Base-by-base conservation (phyloP, 2,797 vertebrate species). In the Crocodylus rhombifer region DNA sequence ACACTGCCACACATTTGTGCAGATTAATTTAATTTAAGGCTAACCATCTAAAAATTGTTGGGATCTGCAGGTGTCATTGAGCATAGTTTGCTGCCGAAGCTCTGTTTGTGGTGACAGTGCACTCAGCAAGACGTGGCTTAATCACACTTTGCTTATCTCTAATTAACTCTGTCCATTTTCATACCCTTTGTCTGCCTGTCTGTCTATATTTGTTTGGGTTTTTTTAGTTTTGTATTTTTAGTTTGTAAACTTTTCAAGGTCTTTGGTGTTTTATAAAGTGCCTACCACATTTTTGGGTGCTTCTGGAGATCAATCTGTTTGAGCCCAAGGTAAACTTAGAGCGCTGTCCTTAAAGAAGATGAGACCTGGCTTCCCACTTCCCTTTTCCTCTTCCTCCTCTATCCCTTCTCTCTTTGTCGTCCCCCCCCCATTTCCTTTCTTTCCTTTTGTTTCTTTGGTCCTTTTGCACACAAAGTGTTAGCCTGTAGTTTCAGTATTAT, bases 291-390 rank as follows among this genome's bases (percentile, higher is more conserved):
- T 57, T 91, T 8, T 80, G 57, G 28, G 28, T 4, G 10, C 9
- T 82, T 85, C 87, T 73, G 5, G 6, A 86, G 14, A 33, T 82
- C 36, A 4, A n/a, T 78, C 55, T 87, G 26, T 65, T 16, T 16
- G 15, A 65, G 63, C 28, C 28, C n/a, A 16, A 17, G 64, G n/a
- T n/a, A 30, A 84, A 13, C 23, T 10, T 89, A 17, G 77, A 82
- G 76, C 84, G 58, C 18, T 91, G 51, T 1, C 25, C 87, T 88
- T 81, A 69, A 94, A 86, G 60, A 89, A 8, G 65, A 5, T 63
- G 81, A 88, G 86, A 8, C 2, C 71, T 83, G 77, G 4, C 23
- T 94, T 4, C 7, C 56, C 25, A 7, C 88, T 90, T 88, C 21
- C 16, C 10, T 56, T 33, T 64, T 56, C 17, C 82, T 6, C 13